Evolutionary conservation across 2,888 invertebrate species (phyloP), one percentile per base, ranked within the genome.

Genomic region (Priapulus caudatus): DNA sequence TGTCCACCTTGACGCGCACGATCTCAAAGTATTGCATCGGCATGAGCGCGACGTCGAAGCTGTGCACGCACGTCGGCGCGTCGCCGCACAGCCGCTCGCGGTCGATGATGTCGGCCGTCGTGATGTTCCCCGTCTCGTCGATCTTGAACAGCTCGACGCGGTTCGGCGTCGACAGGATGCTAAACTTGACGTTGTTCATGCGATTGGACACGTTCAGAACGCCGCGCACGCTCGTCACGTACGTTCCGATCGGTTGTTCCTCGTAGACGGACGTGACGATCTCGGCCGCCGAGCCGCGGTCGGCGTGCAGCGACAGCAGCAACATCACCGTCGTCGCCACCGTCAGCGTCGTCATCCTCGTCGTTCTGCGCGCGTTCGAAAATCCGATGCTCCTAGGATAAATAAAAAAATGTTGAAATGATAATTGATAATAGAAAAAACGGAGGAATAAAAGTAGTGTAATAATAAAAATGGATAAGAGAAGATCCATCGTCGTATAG

Each of bases 21-120:
- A 33, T 33, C n/a, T 33, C 33, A 33, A 33, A 33, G n/a, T 33
- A 33, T n/a, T 33, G 33, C 33, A 33, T 33, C n/a, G 33, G 33
- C 33, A 33, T 33, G 33, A 33, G 33, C 33, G n/a, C 33, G 33
- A 33, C n/a, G 10, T 33, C 33, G n/a, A 33, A 33, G n/a, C 33
- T 33, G 33, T 33, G n/a, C n/a, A 33, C 33, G 33, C 33, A 33
- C 33, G n/a, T 10, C 10, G 33, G 33, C 33, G 10, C 10, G 10
- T 33, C n/a, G n/a, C 10, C 33, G n/a, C 33, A 33, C 10, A 33
- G 33, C n/a, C n/a, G 10, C n/a, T 33, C 33, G 10, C 33, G 10
- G n/a, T 33, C 33, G 10, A 33, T 33, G 10, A 33, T n/a, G n/a
- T 33, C 33, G 10, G 33, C 33, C n/a, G 33, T 33, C 10, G 33